A percentile compares a stretch with the other conserved stretches of the same genome.
Evolutionary conservation across 2,113 vertebrate species (phyloP).

Genomic region (Microcebus ravelobensis): DNA sequence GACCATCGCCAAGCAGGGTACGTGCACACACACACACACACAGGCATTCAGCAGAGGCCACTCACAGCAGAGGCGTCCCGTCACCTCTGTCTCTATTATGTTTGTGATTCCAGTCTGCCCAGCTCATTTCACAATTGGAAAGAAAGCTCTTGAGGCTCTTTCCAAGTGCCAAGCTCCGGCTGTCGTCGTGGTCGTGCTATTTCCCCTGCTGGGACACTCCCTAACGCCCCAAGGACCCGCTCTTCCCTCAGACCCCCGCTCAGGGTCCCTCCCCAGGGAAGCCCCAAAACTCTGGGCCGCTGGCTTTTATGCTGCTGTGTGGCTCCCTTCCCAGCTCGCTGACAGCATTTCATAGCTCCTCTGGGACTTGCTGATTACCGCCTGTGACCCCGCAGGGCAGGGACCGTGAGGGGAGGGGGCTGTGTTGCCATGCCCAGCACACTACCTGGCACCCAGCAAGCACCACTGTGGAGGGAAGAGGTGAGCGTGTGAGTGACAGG

Average conservation of each 20-base stretch:
- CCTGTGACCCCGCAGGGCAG: background rate
- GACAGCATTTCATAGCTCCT: background rate
- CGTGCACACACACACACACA: too few relatives aligned
- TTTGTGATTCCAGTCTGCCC: background rate
- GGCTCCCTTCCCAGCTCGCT: accelerated
- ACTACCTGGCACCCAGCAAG: background rate
- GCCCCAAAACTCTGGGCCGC: accelerated
- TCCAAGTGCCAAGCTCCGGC: background rate
- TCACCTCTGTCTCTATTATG: accelerated
- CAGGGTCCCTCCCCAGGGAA: background rate
- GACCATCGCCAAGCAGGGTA: background rate
- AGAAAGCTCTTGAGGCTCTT: background rate
- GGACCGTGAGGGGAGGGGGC: background rate
- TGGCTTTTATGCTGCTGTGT: background rate
- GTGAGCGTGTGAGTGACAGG: too few relatives aligned
- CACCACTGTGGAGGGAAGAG: background rate
- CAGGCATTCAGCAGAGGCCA: accelerated
- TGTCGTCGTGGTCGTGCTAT: accelerated
- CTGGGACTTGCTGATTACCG: background rate
- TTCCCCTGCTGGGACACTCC: background rate
- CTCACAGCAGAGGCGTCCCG: background rate
- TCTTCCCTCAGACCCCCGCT: background rate
- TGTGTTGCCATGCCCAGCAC: background rate
- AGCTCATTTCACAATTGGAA: background rate
- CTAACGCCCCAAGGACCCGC: too few relatives aligned